Percentiles rank a stretch among this genome's conserved stretches.
Conservation (phyloP, 2,113 vertebrate genomes). For the Forbesichthys papilliferus region DNA sequence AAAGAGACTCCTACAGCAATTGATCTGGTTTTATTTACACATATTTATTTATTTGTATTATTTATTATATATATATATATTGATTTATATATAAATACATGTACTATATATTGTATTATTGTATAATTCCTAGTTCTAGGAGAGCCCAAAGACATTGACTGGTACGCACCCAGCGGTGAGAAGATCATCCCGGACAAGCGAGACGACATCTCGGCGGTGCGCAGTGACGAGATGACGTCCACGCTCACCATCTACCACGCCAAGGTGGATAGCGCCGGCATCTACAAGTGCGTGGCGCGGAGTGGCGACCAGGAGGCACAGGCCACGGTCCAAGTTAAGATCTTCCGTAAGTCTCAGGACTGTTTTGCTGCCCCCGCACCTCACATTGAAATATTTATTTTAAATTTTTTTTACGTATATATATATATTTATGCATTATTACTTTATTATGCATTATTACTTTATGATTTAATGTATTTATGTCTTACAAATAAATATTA, state of each 20-base stretch:
- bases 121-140: conserved; percentile 80
- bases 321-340: conserved; percentile 91
- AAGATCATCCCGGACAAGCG: conserved; percentile 84
- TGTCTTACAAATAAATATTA: too few relatives aligned
- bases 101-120: not conserved
- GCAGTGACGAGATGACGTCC: conserved; percentile 83
- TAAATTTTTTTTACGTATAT: too few relatives aligned
- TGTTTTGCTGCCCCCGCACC: not conserved
- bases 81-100: too few relatives aligned
- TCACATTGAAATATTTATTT: not conserved
- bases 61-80: too few relatives aligned
- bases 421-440: too few relatives aligned
- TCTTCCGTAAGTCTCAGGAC: conserved; percentile 88
- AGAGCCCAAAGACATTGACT: conserved; percentile 91
- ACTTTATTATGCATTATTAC: too few relatives aligned
- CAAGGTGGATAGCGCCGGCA: conserved; percentile 88
- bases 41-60: too few relatives aligned
- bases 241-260: conserved; percentile 95
- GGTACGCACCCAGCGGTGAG: conserved; percentile 90
- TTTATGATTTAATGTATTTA: too few relatives aligned
- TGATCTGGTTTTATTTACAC: too few relatives aligned
- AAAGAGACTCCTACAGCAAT: too few relatives aligned
- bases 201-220: conserved; percentile 85
- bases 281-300: conserved; percentile 93
- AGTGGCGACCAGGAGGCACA: conserved; percentile 83